Evolutionary conservation across 2,888 invertebrate species (phyloP).

Genomic region (Acleris sparsana): DNA sequence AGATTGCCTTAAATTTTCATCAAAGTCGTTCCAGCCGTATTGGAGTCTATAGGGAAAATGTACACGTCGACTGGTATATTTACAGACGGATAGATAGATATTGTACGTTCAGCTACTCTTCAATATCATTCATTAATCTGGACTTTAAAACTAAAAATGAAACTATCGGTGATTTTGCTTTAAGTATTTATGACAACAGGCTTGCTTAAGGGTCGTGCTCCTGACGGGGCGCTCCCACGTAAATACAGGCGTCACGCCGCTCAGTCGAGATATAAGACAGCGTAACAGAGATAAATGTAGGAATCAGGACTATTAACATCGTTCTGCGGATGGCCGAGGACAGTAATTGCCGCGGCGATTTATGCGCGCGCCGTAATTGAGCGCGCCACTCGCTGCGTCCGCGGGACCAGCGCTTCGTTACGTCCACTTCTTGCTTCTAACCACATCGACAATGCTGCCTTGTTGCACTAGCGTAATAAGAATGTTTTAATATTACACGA

Average conservation of each 20-base stretch:
- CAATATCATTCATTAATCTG: too few species aligned
- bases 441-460: neutral
- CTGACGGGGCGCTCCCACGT: neutral
- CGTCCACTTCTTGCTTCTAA: conserved; percentile 24
- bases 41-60: too few species aligned
- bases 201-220: neutral
- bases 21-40: too few species aligned
- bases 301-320: conserved; percentile 79
- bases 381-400: conserved; percentile 58
- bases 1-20: too few species aligned
- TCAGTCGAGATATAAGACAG: conserved; percentile 55
- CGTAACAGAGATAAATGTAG: conserved; percentile 67
- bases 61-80: too few species aligned
- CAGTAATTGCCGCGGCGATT: conserved; percentile 82
- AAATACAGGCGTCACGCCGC: conserved; percentile 12
- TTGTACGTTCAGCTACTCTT: too few species aligned
- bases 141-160: too few species aligned
- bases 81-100: too few species aligned
- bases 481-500: too few species aligned
- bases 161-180: too few species aligned
- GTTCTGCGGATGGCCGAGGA: conserved; percentile 81
- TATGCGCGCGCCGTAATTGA: conserved; percentile 76
- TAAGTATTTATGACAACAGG: neutral
- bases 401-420: conserved; percentile 39
- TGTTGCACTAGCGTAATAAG: neutral